Conservation (phyloP, 2,113 vertebrate species). For the Hystrix brachyura region DNA sequence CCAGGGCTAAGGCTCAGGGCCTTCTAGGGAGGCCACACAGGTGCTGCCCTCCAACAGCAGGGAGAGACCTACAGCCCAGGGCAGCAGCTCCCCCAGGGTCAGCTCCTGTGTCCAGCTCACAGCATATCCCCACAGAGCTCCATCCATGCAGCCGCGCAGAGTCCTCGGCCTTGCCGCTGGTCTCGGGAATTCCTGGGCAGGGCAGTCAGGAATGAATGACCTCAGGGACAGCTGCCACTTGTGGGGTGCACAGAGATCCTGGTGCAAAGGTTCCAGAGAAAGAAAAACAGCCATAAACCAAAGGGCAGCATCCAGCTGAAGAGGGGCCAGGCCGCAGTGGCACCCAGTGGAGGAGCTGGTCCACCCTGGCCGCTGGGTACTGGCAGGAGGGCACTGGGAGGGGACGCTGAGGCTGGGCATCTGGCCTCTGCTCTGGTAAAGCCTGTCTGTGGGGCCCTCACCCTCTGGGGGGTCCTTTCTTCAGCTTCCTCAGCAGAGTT, state of each 20-base stretch:
- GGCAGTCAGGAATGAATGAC: background rate
- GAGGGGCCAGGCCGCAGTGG: rapidly evolving
- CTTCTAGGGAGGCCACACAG: background rate
- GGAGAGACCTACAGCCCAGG: background rate
- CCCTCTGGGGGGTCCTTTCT: too few relatives aligned
- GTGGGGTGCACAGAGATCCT: background rate
- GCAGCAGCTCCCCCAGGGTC: background rate
- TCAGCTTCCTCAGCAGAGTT: background rate
- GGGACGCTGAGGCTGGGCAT: background rate
- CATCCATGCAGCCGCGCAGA: background rate
- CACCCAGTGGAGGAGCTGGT: background rate
- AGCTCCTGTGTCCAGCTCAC: too few relatives aligned
- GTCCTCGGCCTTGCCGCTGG: background rate
- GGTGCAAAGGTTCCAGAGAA: slow-evolving; percentile 41
- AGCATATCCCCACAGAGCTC: background rate
- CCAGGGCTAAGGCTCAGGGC: background rate
- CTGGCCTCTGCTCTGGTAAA: background rate
- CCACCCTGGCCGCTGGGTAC: background rate
- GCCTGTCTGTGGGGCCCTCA: background rate
- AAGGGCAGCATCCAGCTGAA: background rate
- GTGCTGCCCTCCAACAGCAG: too few relatives aligned
- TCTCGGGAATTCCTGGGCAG: background rate
- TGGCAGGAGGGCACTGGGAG: background rate
- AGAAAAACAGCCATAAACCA: slow-evolving; percentile 24
- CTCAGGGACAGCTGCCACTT: background rate